Percentiles rank a stretch among this genome's conserved stretches.
Conservation (phyloP, 2,888 invertebrate genomes). For the Nymphalis polychloros region DNA sequence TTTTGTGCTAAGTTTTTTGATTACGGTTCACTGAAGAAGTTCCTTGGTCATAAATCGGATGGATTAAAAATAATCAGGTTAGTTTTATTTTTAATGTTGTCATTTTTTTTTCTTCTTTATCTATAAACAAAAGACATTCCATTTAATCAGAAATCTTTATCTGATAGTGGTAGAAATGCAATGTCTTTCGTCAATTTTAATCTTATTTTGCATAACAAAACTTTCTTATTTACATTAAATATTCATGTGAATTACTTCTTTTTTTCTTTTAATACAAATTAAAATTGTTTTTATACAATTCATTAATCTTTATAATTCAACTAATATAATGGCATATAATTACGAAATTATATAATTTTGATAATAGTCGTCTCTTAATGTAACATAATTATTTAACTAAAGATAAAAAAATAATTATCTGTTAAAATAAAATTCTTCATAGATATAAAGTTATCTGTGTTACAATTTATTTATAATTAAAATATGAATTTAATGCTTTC, state of each 20-base stretch:
- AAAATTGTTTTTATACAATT: too few species aligned
- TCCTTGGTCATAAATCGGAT: conserved; percentile 16
- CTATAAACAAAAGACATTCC: conserved; percentile 27
- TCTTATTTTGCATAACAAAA: conserved; percentile 27
- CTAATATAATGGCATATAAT: not conserved
- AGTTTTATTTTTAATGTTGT: conserved; percentile 17
- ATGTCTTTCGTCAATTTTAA: conserved; percentile 11
- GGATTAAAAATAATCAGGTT: conserved; percentile 29
- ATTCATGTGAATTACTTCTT: not conserved
- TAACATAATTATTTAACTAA: not conserved
- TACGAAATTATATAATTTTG: conserved; percentile 21
- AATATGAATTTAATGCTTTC: too few species aligned
- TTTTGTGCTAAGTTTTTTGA: conserved; percentile 19
- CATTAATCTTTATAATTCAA: not conserved
- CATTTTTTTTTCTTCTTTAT: conserved; percentile 31
- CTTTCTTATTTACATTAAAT: conserved; percentile 11
- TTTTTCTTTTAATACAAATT: not conserved
- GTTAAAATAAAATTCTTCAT: not conserved
- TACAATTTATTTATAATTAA: not conserved
- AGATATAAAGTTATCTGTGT: conserved; percentile 1
- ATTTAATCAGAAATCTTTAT: conserved; percentile 37
- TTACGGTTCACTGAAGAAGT: conserved; percentile 5
- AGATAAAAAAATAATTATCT: conserved; percentile 12
- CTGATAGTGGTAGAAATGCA: conserved; percentile 34
- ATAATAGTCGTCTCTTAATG: conserved; percentile 6